Conservation (phyloP, 2,888 invertebrate species). For the Caenorhabditis macrosperma region DNA sequence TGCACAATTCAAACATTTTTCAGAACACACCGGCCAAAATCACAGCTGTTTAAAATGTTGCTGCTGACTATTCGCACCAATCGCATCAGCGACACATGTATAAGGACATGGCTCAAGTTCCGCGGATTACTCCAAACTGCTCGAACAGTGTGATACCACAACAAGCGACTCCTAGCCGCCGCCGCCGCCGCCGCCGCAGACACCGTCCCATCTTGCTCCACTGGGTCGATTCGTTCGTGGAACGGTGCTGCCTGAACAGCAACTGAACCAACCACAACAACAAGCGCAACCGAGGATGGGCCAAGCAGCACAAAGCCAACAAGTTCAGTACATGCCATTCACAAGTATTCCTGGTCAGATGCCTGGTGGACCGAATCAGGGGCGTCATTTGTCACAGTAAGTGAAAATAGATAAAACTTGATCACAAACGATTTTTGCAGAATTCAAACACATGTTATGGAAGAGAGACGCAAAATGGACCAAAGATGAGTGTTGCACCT, state of each 20-base stretch:
- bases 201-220: constrained; percentile 35
- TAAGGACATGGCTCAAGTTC: constrained; percentile 19
- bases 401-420: no score
- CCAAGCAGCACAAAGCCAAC: constrained; percentile 3
- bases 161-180: not conserved
- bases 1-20: no score
- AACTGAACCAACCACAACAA: constrained; percentile 1
- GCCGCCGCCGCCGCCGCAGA: no score
- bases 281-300: not conserved
- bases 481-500: constrained; percentile 10
- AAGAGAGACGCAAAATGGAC: not conserved
- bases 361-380: no score
- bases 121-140: constrained; percentile 23
- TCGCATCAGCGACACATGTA: constrained; percentile 15
- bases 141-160: not conserved
- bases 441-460: not conserved
- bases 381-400: no score
- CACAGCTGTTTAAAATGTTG: constrained; percentile 50
- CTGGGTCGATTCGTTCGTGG: constrained; percentile 34
- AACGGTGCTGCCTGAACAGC: not conserved
- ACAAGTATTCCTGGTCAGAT: not conserved
- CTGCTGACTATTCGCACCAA: constrained; percentile 19
- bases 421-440: not conserved
- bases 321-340: no score
- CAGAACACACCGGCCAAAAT: constrained; percentile 51